Evolutionary conservation across 2,113 vertebrate genomes (phyloP).

Genomic region (Hiodon tergisus): DNA sequence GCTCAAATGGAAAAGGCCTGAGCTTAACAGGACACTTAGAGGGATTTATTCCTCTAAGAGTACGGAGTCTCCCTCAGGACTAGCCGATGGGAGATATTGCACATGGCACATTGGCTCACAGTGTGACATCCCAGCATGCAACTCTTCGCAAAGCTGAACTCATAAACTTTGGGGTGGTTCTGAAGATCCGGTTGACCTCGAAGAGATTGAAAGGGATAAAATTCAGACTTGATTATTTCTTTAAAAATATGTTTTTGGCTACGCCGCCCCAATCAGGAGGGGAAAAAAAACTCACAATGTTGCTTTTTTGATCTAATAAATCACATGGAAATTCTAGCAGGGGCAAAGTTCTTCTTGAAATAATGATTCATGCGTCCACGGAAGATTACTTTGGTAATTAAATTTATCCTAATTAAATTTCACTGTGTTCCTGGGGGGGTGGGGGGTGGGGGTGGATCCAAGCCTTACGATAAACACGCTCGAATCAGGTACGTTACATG

Average conservation of each 20-base stretch:
- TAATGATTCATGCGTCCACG: not conserved
- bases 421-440: constrained; percentile 4
- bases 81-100: not conserved
- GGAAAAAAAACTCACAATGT: not conserved
- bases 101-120: too few relatives aligned
- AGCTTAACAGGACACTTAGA: not conserved
- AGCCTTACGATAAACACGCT: not conserved
- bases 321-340: not conserved
- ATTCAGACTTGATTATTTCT: too few relatives aligned
- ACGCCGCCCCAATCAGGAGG: too few relatives aligned
- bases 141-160: too few relatives aligned
- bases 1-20: constrained; percentile 13
- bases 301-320: not conserved
- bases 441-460: too few relatives aligned
- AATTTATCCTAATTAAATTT: constrained; percentile 30
- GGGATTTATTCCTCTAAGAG: constrained; percentile 15
- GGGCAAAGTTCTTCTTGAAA: constrained; percentile 10
- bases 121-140: too few relatives aligned
- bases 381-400: constrained; percentile 24
- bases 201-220: too few relatives aligned
- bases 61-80: not conserved
- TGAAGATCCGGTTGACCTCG: too few relatives aligned
- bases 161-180: too few relatives aligned
- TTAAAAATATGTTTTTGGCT: too few relatives aligned
- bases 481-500: not conserved